phyloP scores from a whole-genome alignment of 2,113 vertebrate genomes.

The Sinosuthora webbiana region DNA sequence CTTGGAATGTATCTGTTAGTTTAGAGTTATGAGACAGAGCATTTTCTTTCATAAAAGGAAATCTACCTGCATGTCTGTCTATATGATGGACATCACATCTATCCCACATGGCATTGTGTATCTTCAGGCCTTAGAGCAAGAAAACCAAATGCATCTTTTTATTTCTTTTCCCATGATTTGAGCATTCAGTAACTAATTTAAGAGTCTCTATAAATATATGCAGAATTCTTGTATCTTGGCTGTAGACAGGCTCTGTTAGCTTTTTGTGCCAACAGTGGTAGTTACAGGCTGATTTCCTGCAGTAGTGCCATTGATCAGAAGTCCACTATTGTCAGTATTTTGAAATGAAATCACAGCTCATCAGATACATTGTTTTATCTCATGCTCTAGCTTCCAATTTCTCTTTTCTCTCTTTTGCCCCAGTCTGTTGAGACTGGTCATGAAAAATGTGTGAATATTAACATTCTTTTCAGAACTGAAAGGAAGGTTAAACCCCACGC shows the following conservation, averaged over 20 bases:
- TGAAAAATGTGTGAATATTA: not conserved
- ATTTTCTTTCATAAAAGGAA: not conserved
- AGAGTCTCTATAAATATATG: not conserved
- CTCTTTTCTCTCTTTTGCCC: not conserved
- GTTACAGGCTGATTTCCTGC: not conserved
- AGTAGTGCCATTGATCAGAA: not conserved
- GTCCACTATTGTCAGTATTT: not conserved
- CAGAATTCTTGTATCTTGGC: not conserved
- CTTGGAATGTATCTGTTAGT: not conserved
- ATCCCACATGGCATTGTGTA: fast-evolving
- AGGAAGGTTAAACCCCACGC: not conserved
- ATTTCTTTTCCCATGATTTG: not conserved
- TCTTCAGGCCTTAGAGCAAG: not conserved
- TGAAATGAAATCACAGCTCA: not conserved
- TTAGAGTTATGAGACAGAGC: not conserved
- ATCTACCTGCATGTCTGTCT: not conserved
- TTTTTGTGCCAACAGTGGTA: not conserved
- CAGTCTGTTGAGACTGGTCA: not conserved
- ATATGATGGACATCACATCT: not conserved
- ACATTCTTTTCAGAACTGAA: not conserved
- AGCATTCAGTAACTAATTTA: not conserved
- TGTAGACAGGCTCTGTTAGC: not conserved
- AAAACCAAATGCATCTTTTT: not conserved
- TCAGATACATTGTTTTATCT: not conserved
- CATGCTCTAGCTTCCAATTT: not conserved